Evolutionary conservation across 2,888 invertebrate genomes (phyloP), one percentile per base, ranked within the genome.

Genomic region (Zhengitettix transpicula): DNA sequence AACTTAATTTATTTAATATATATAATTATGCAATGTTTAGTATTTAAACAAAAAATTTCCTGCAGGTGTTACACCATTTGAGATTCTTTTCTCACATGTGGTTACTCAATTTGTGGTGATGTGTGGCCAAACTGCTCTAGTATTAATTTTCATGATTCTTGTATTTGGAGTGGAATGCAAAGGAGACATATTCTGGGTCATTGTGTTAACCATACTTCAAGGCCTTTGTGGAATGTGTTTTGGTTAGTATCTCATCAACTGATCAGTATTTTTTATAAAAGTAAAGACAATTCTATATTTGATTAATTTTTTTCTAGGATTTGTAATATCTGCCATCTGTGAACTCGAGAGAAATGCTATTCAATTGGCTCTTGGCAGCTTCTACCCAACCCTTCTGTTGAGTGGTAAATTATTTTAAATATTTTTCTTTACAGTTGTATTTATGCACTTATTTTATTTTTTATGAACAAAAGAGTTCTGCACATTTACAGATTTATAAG

Each of bases 211-310:
- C 1, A 79, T 96, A 65, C 76, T 94, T 64, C 94, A 95, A 75
- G 95, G 85, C 71, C 81, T 94, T 51, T 93, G 94, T 72, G 96
- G 96, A 67, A 96, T 96, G 96, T 91, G 93, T 70, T 92, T 94
- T 75, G 96, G 96, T 81, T 68, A 71, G 73, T 65, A 17, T 52
- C 10, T 28, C 40, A 42, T 42, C 9, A 28, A 55, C 8, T 47
- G 3, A 47, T 7, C 47, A 47, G 5, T 47, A 12, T 14, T 47
- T 2, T 28, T 5, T 28, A 28, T 28, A 28, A 28, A 28, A 28
- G 28, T 28, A 28, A 28, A 28, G 28, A 28, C 2, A 28, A 28
- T 28, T 28, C 7, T 28, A 28, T 5, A 28, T 28, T 28, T 28
- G 28, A 28, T 7, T 28, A 28, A 28, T 28, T 58, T 9, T 58